Conservation (phyloP, 2,797 vertebrate genomes). For the Gymnoscopelus microlampas region DNA sequence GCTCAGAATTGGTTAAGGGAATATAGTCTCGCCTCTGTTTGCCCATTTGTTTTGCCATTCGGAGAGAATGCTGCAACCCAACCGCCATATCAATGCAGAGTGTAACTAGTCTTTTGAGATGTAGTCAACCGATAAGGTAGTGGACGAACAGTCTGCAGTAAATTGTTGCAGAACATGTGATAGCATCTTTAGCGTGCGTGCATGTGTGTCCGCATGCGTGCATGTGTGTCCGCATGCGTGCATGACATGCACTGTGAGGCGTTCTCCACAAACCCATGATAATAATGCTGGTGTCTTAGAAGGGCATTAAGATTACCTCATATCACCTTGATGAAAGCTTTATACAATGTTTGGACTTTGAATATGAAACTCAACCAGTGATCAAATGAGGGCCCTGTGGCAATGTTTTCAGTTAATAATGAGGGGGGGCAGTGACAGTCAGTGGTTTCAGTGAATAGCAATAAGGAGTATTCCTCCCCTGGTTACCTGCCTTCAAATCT, state of each 20-base stretch:
- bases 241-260: slow-evolving; percentile 2
- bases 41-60: slow-evolving; percentile 39
- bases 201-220: too few species aligned
- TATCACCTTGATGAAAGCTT: slow-evolving; percentile 20
- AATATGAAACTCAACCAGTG: slow-evolving; percentile 32
- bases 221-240: background rate
- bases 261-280: slow-evolving; percentile 6
- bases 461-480: slow-evolving; percentile 17
- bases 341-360: slow-evolving; percentile 19
- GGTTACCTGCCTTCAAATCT: slow-evolving; percentile 4
- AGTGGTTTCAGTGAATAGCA: slow-evolving; percentile 20
- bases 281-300: background rate
- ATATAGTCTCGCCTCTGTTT: slow-evolving; percentile 42
- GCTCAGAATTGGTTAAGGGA: slow-evolving; percentile 52
- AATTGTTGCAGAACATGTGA: too few species aligned
- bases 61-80: slow-evolving; percentile 15
- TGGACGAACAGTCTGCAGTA: too few species aligned
- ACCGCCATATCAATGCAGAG: background rate
- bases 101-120: too few species aligned
- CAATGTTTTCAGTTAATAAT: slow-evolving; percentile 29
- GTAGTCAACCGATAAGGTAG: too few species aligned
- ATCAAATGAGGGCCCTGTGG: slow-evolving; percentile 25
- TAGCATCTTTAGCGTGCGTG: too few species aligned
- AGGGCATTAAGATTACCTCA: slow-evolving; percentile 20
- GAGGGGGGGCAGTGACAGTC: slow-evolving; percentile 4